phyloP scores from a whole-genome alignment of 2,797 vertebrate genomes.

The Neosilurus mollespiculum region DNA sequence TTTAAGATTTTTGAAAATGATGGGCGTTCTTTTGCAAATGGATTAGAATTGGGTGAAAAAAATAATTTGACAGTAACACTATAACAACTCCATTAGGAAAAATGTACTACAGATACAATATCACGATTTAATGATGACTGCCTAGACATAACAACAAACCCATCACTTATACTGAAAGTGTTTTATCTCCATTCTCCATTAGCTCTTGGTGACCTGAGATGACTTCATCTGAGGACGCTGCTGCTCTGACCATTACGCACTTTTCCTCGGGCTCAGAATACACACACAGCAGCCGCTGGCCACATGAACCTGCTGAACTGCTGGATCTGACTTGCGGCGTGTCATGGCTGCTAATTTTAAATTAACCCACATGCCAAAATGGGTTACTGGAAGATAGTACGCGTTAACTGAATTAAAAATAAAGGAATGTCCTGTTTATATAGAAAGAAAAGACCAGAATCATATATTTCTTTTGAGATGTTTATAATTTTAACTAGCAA shows the following conservation, averaged over 20 bases:
- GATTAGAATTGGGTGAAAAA: background rate
- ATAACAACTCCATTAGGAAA: background rate
- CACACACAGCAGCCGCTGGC: conserved; percentile 25
- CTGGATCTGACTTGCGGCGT: conserved; percentile 30
- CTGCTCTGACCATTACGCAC: conserved; percentile 48
- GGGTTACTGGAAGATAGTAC: conserved; percentile 15
- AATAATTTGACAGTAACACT: background rate
- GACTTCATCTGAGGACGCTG: conserved; percentile 48
- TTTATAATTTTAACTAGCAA: background rate
- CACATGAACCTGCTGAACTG: conserved; percentile 40
- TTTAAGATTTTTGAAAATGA: background rate
- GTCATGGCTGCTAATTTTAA: conserved; percentile 25
- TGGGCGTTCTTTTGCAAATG: background rate
- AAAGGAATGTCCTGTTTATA: background rate
- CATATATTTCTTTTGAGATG: background rate
- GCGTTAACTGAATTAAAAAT: conserved; percentile 23
- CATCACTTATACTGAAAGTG: background rate
- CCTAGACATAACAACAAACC: conserved; percentile 5
- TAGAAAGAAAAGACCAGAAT: background rate
- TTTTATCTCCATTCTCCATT: conserved; percentile 24
- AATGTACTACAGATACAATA: conserved; percentile 25
- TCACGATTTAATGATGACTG: conserved; percentile 17
- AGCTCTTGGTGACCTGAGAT: conserved; percentile 55
- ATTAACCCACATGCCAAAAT: conserved; percentile 26
- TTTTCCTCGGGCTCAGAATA: conserved; percentile 26